phyloP scores from a whole-genome alignment of 1,140 invertebrate species.

The Apis mellifera region Amel_HAv3.1 CM009941.2:353001-353500 shows the following conservation, averaged over 20 bases:
- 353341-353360: background rate
- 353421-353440: background rate
- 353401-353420: too few species aligned
- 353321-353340: constrained; percentile 9
- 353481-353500: background rate
- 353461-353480: background rate
- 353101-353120: too few species aligned
- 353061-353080: too few species aligned
- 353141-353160: too few species aligned
- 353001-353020: too few species aligned
- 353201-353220: background rate
- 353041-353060: too few species aligned
- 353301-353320: constrained; percentile 4
- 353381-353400: too few species aligned
- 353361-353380: background rate
- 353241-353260: constrained; percentile 17
- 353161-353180: background rate
- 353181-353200: constrained; percentile 13
- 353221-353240: background rate
- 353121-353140: too few species aligned
- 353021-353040: too few species aligned
- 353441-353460: background rate
- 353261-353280: constrained; percentile 21
- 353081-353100: too few species aligned
- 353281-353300: constrained; percentile 20